These are phyloP conservation scores for Coccyzus lansbergi DNA, from an alignment of 2,797 vertebrate genomes.

Conservation along the genomic window DNA sequence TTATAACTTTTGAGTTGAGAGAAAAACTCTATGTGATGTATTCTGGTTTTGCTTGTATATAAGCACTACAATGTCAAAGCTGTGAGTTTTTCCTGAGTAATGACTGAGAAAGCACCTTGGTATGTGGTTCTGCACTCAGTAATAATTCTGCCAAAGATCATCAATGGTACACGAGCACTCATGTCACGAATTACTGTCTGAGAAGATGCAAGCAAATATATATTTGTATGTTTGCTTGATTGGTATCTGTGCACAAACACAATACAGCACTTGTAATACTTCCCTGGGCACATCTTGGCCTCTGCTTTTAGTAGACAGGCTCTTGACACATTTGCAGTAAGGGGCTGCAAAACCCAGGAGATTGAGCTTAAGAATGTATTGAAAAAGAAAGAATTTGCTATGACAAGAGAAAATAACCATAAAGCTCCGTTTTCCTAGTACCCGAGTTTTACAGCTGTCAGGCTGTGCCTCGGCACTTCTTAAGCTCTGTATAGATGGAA, in stretches of 20 bases:
- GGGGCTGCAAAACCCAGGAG: neutral
- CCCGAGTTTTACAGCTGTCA: neutral
- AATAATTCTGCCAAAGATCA: neutral
- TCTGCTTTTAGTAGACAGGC: neutral
- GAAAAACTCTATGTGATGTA: neutral
- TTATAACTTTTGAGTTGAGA: neutral
- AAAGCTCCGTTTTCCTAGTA: neutral
- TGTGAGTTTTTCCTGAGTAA: constrained; percentile 65
- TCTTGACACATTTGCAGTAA: neutral
- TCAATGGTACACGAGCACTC: neutral
- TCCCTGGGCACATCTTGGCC: neutral
- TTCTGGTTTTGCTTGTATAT: neutral
- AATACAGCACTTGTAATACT: neutral
- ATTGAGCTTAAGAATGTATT: neutral
- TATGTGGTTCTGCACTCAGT: neutral
- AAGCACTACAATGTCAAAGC: neutral
- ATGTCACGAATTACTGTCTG: neutral
- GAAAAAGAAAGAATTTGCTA: neutral
- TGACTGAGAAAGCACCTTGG: neutral
- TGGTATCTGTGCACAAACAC: neutral
- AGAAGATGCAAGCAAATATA: neutral
- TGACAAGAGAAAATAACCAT: neutral
- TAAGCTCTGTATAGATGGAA: neutral
- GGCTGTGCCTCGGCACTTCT: neutral
- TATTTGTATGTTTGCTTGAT: neutral